These are phyloP conservation scores for Choloepus didactylus DNA, from an alignment of 2,797 vertebrate genomes.

Conservation along the genomic window DNA sequence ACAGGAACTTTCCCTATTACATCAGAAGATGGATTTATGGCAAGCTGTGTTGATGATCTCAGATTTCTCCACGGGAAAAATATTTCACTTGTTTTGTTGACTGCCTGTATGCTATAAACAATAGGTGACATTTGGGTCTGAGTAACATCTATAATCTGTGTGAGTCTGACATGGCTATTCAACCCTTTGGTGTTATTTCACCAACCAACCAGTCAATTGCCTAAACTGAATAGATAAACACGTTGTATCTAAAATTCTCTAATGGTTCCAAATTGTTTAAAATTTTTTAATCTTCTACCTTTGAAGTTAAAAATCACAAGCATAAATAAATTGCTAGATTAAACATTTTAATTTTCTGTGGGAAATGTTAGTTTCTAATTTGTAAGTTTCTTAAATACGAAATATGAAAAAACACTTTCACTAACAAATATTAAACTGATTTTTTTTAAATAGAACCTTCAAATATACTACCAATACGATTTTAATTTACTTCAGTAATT, in stretches of 20 bases:
- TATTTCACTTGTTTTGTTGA: background rate
- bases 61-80: background rate
- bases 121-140: background rate
- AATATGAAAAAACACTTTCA: background rate
- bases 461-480: background rate
- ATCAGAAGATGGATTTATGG: background rate
- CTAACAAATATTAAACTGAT: background rate
- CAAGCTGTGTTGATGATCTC: background rate
- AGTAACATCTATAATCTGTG: background rate
- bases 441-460: background rate
- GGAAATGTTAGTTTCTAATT: background rate
- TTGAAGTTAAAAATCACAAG: background rate
- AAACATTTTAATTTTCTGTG: background rate
- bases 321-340: background rate
- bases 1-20: background rate
- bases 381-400: background rate
- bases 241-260: background rate
- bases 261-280: background rate
- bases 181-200: background rate
- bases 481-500: background rate
- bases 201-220: background rate
- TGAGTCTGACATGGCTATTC: background rate
- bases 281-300: background rate
- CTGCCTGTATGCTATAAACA: background rate
- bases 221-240: background rate